Base-by-base conservation (phyloP, 2,888 invertebrate genomes). In the Nomada ferruginata region DNA sequence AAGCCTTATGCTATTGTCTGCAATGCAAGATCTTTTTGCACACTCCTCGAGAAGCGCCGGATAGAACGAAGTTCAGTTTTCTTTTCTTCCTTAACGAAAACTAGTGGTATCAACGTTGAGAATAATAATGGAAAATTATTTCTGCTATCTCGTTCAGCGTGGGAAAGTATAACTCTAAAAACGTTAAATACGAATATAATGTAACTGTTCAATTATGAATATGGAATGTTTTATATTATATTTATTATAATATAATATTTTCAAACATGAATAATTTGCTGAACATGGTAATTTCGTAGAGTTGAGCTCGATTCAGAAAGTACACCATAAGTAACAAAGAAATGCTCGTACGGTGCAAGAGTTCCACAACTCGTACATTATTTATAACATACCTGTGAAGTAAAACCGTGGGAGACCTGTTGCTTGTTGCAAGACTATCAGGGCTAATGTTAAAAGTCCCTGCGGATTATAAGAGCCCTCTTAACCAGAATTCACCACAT, bases 401-500 rank as follows among this genome's bases (percentile, higher is more conserved):
- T 71, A 52, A 42, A 79, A 79, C 79, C 79, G 76, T 72, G 68
- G 36, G 36, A 65, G 60, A 84, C 84, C 84, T 84, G 84, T 84
- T 84, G 83, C 83, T 69, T 63, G 82, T 76, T 77, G 74, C 64
- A 83, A 84, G 83, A 77, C 65, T 76, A 83, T 73, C 68, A 57
- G 78, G 80, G 75, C 75, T 42, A 57, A 64, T 68, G 76, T 60
- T 63, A 65, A 75, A 70, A 74, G 72, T 65, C 74, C 42, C 72
- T 20, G 23, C 47, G 76, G 65, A 59, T 76, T 13, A 57, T 44
- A 18, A 5, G 26, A 3, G 18, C 52, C 47, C 36, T 5, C 23
- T 52, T 50, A 77, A 77, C 76, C 76, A 60, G 23, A 1, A 15
- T 23, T 69, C 9, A 18, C 53, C 57, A 66, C 23, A 64, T 66